phyloP scores from a whole-genome alignment of 2,888 invertebrate species.

The Lacanobia oleracea region DNA sequence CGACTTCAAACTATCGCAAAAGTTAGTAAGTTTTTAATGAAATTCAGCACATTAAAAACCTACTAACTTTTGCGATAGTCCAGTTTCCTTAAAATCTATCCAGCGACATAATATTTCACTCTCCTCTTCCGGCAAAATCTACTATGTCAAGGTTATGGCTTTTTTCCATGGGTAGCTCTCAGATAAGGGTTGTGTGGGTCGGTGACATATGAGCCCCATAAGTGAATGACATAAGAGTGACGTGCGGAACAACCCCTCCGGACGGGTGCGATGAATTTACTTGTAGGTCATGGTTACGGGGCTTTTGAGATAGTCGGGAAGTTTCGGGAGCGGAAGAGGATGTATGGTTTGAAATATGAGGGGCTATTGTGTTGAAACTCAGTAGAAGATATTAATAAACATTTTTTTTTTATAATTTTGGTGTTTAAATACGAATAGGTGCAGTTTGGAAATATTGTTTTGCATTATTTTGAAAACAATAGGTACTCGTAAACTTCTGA shows the following conservation, averaged over 20 bases:
- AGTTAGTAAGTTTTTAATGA: too few species aligned
- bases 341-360: background rate
- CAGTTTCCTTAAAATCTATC: background rate
- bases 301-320: background rate
- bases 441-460: too few species aligned
- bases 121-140: conserved; percentile 1
- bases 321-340: background rate
- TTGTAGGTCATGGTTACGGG: conserved; percentile 10
- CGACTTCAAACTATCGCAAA: too few species aligned
- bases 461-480: too few species aligned
- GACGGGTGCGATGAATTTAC: conserved; percentile 1
- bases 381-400: too few species aligned
- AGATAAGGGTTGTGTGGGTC: conserved; percentile 41
- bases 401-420: too few species aligned
- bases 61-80: too few species aligned
- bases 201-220: conserved; percentile 35
- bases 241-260: background rate
- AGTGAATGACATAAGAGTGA: conserved; percentile 30
- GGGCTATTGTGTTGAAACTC: background rate
- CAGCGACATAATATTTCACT: conserved; percentile 13
- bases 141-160: conserved; percentile 28
- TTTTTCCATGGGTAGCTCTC: conserved; percentile 17
- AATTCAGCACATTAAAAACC: too few species aligned
- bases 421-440: too few species aligned
- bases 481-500: too few species aligned